Evolutionary conservation across 2,797 vertebrate species (phyloP).

Genomic region (Clarias fuscus): DNA sequence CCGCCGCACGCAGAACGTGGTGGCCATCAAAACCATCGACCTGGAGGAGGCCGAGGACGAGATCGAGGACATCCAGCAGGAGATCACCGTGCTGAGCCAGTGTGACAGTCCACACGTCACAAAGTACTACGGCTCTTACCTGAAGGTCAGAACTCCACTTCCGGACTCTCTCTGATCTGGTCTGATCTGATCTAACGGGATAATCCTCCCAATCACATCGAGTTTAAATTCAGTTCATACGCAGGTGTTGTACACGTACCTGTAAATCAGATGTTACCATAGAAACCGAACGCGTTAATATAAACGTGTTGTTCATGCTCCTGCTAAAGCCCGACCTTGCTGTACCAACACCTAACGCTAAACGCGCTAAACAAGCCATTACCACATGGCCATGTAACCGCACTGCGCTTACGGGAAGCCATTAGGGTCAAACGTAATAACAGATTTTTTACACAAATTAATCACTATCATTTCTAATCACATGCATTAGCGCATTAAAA

Average conservation of each 20-base stretch:
- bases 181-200: no score
- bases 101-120: constrained; percentile 98
- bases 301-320: no score
- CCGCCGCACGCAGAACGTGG: constrained; percentile 95
- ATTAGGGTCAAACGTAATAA: no score
- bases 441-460: no score
- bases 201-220: background rate
- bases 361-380: no score
- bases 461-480: no score
- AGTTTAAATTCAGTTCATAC: background rate
- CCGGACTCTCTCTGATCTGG: background rate
- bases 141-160: constrained; percentile 84
- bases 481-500: no score
- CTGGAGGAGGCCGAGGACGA: constrained; percentile 98
- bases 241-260: background rate
- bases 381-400: no score
- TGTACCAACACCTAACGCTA: no score
- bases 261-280: background rate
- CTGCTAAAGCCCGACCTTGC: no score
- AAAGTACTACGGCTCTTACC: constrained; percentile 97
- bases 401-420: no score
- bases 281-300: background rate
- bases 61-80: constrained; percentile 99
- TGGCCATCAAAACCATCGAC: constrained; percentile 98
- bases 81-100: constrained; percentile 98